A percentile compares a stretch with the other conserved stretches of the same genome.
phyloP scores from a whole-genome alignment of 2,113 vertebrate species.

The Takifugu bimaculatus region DNA sequence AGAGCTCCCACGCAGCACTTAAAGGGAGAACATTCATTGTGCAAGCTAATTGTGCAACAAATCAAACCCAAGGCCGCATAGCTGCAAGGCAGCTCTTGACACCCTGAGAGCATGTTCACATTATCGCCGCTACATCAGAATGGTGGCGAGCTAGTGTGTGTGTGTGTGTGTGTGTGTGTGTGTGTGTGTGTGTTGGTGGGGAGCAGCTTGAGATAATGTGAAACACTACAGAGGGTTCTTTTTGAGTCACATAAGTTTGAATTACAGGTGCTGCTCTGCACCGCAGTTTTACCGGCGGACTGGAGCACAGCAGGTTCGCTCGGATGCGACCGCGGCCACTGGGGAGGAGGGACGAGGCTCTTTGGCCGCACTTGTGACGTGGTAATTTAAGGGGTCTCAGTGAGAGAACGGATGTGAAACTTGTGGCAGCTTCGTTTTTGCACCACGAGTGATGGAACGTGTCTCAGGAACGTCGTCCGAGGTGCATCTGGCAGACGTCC shows the following conservation, averaged over 20 bases:
- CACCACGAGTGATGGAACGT: too few relatives aligned
- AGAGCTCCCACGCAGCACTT: conserved; percentile 7
- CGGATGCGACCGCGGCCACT: background rate
- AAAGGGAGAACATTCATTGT: conserved; percentile 5
- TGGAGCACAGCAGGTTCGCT: background rate
- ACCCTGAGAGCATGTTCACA: background rate
- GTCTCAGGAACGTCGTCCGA: too few relatives aligned
- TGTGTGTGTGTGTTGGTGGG: too few relatives aligned
- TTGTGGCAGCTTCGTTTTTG: too few relatives aligned
- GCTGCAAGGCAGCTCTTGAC: background rate
- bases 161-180: background rate
- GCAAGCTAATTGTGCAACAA: background rate
- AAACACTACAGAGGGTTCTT: background rate
- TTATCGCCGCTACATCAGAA: background rate
- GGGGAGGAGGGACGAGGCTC: background rate
- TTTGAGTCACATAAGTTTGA: background rate
- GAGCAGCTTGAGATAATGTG: background rate
- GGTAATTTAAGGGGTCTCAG: too few relatives aligned
- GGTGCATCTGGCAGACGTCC: too few relatives aligned
- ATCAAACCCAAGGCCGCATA: background rate
- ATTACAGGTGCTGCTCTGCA: background rate
- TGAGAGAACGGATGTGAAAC: too few relatives aligned
- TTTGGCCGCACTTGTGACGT: too few relatives aligned
- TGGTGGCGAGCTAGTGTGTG: background rate
- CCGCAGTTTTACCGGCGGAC: background rate